Conservation (phyloP, 2,797 vertebrate species). For the Poecilia picta region DNA sequence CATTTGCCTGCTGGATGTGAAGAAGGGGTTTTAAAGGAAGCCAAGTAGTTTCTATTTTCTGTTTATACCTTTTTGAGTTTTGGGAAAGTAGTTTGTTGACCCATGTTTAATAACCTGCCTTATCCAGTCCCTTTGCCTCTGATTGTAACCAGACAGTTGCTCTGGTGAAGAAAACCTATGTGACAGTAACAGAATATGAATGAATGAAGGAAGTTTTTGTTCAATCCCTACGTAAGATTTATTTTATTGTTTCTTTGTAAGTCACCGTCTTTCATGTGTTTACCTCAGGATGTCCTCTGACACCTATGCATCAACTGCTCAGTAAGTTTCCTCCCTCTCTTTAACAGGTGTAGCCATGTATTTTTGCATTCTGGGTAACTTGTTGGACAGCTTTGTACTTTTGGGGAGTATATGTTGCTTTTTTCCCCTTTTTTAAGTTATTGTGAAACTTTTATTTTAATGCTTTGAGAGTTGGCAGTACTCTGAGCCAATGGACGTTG, state of each 20-base stretch:
- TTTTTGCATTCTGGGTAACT: constrained; percentile 20
- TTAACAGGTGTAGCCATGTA: constrained; percentile 39
- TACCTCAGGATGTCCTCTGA: constrained; percentile 68
- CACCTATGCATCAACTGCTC: constrained; percentile 62
- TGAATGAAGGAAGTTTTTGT: constrained; percentile 4
- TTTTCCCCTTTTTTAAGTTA: constrained; percentile 23
- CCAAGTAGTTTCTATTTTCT: constrained; percentile 60
- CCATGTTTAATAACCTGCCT: constrained; percentile 74
- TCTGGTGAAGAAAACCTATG: constrained; percentile 34
- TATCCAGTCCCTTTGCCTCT: constrained; percentile 75
- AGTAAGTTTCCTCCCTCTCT: constrained; percentile 32
- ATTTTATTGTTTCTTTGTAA: constrained; percentile 17
- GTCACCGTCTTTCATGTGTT: constrained; percentile 61
- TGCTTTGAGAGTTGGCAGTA: constrained; percentile 27
- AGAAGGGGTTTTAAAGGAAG: constrained; percentile 60
- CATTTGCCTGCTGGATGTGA: constrained; percentile 19
- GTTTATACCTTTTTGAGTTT: constrained; percentile 68
- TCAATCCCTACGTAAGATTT: background rate
- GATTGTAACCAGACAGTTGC: constrained; percentile 58
- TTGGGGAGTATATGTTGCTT: constrained; percentile 15
- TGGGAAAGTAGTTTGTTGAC: constrained; percentile 38
- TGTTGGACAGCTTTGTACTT: constrained; percentile 36
- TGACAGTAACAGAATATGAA: constrained; percentile 11
- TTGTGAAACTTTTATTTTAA: constrained; percentile 52
- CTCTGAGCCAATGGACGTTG: constrained; percentile 53